Evolutionary conservation across 2,113 vertebrate genomes (phyloP).

Genomic region (Paradisaea rubra): DNA sequence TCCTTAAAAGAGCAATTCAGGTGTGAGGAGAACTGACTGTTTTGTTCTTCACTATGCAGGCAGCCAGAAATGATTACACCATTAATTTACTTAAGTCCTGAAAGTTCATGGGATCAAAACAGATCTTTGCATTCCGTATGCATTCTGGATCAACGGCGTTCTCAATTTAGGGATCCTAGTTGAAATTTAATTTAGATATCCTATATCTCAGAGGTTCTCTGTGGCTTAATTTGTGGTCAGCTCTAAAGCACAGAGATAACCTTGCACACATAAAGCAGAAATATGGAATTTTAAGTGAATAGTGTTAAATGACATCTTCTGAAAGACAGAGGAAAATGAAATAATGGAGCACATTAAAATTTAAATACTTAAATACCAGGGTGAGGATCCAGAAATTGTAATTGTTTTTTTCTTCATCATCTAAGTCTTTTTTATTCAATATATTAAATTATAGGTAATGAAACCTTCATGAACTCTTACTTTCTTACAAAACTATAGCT

Average conservation of each 20-base stretch:
- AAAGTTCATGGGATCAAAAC: neutral
- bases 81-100: neutral
- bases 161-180: fast-evolving
- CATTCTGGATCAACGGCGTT: neutral
- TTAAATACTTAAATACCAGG: neutral
- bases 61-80: neutral
- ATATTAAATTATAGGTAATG: neutral
- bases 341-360: neutral
- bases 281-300: neutral
- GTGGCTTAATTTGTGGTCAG: neutral
- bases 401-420: neutral
- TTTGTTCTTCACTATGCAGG: neutral
- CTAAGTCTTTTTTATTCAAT: neutral
- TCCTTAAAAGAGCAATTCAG: neutral
- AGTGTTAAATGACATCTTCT: neutral
- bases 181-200: neutral
- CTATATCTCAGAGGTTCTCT: neutral
- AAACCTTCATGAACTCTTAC: neutral
- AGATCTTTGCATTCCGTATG: neutral
- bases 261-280: neutral
- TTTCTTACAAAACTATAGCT: neutral
- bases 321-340: neutral
- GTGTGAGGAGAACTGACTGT: neutral
- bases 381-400: neutral
- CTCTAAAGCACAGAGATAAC: neutral